A percentile compares a stretch with the other conserved stretches of the same genome.
Conservation (phyloP, 2,113 vertebrate genomes). For the Silurus glanis region DNA sequence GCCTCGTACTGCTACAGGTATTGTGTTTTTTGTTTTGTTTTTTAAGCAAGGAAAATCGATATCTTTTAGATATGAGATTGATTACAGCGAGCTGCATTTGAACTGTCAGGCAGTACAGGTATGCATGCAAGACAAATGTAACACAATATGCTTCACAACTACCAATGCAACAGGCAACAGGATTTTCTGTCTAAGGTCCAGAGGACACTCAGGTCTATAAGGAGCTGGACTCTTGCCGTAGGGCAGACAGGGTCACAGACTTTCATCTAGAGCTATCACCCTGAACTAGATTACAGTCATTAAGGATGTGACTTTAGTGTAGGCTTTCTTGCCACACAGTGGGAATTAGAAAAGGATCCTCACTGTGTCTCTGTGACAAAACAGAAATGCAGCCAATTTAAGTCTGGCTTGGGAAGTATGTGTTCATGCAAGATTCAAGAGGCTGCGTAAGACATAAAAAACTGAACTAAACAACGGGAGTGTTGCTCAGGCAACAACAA, state of each 20-base stretch:
- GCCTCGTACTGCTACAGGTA: constrained; percentile 8
- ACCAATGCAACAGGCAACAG: too few relatives aligned
- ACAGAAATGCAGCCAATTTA: constrained; percentile 41
- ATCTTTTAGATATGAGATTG: neutral
- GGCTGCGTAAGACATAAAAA: neutral
- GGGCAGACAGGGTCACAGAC: constrained; percentile 7
- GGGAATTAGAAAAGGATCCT: constrained; percentile 29
- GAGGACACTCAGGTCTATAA: constrained; percentile 13
- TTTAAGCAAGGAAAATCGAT: neutral
- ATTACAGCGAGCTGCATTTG: neutral
- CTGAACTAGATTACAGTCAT: constrained; percentile 34
- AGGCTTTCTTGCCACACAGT: constrained; percentile 18
- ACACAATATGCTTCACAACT: neutral
- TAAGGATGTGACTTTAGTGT: constrained; percentile 22
- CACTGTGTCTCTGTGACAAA: constrained; percentile 25
- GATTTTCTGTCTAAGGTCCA: constrained; percentile 10
- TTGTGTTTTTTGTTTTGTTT: neutral
- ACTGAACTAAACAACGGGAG: neutral
- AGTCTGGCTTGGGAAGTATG: neutral
- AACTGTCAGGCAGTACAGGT: neutral
- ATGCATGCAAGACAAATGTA: neutral
- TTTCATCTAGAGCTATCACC: constrained; percentile 26
- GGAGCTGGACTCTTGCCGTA: neutral
- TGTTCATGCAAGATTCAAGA: constrained; percentile 20
- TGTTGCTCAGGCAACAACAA: neutral